Conservation (phyloP, 2,888 invertebrate genomes). For the Dryomyza anilis region DNA sequence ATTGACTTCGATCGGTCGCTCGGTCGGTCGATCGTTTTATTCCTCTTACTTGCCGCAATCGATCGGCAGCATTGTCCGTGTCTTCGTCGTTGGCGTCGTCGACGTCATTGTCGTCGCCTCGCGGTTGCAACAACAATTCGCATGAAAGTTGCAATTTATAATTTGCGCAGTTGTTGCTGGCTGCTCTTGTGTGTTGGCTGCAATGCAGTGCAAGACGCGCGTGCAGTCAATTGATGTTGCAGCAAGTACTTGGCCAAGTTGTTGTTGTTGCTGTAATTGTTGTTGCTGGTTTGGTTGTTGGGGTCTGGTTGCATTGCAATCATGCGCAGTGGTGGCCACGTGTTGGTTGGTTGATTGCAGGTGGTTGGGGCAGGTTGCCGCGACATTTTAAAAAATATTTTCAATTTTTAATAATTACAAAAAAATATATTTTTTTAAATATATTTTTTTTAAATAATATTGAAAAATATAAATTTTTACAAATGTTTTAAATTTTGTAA, state of each 20-base stretch:
- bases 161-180: background rate
- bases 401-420: too few species aligned
- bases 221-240: slow-evolving; percentile 1
- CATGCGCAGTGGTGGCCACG: background rate
- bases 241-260: too few species aligned
- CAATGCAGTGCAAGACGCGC: background rate
- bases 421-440: too few species aligned
- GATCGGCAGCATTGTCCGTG: background rate
- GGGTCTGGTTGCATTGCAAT: background rate
- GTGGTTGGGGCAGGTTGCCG: too few species aligned
- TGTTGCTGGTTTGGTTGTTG: background rate
- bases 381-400: too few species aligned
- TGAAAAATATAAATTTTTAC: too few species aligned
- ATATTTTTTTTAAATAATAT: too few species aligned
- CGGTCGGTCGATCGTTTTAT: background rate
- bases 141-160: background rate
- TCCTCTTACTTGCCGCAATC: background rate
- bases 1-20: too few species aligned
- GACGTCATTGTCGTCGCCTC: background rate
- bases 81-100: background rate
- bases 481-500: too few species aligned
- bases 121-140: too few species aligned
- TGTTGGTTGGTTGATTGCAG: too few species aligned
- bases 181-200: background rate
- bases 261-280: background rate